Evolutionary conservation across 2,797 vertebrate genomes (phyloP).

Genomic region (Pipistrellus kuhlii): DNA sequence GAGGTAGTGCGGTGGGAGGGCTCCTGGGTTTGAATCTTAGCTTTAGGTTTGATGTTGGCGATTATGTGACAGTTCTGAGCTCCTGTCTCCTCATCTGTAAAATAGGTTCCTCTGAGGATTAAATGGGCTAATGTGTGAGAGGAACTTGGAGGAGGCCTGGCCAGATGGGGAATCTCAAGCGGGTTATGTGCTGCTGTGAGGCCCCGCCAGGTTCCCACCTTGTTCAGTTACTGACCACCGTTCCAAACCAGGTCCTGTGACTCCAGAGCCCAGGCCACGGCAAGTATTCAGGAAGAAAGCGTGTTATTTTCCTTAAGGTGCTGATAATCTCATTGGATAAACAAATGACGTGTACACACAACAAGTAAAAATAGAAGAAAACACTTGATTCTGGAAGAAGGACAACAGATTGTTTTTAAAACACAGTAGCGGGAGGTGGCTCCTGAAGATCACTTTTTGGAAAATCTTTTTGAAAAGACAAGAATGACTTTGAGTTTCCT

Average conservation of each 20-base stretch:
- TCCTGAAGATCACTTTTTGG: not conserved
- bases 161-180: not conserved
- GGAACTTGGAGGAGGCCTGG: not conserved
- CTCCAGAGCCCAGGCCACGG: not conserved
- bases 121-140: not conserved
- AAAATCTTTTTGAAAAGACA: not conserved
- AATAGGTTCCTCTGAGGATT: not conserved
- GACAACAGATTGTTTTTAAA: not conserved
- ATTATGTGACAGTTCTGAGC: not conserved
- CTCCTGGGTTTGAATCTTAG: not conserved
- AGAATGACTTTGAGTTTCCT: not conserved
- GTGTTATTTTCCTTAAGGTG: not conserved
- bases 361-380: constrained; percentile 13
- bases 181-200: not conserved
- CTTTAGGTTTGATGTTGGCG: not conserved
- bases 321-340: not conserved
- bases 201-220: not conserved
- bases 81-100: not conserved
- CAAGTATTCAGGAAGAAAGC: not conserved
- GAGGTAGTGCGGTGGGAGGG: fast-evolving
- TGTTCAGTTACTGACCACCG: not conserved
- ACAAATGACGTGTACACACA: not conserved
- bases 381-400: constrained; percentile 35
- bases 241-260: not conserved
- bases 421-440: not conserved